Percentiles rank a stretch among this genome's conserved stretches.
Evolutionary conservation across 2,113 vertebrate species (phyloP).

Genomic region (Neomonachus schauinslandi): DNA sequence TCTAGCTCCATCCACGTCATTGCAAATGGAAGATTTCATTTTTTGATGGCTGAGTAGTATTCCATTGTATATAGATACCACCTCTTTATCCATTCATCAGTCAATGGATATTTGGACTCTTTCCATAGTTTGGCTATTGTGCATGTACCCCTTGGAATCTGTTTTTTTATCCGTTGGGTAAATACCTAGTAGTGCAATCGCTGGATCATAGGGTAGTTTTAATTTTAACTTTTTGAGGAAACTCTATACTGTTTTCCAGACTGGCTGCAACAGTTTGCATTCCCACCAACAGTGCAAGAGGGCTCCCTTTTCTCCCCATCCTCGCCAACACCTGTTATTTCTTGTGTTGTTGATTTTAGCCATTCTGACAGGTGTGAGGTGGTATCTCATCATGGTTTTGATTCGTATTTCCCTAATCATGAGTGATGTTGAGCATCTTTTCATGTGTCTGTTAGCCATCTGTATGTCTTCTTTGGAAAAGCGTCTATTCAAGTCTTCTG

Average conservation of each 20-base stretch:
- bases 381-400: neutral
- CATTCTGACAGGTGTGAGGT: neutral
- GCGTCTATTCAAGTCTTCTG: neutral
- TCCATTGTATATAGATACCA: neutral
- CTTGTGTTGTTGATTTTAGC: neutral
- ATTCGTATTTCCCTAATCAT: neutral
- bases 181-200: neutral
- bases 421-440: neutral
- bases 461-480: neutral
- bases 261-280: neutral
- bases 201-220: neutral
- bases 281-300: neutral
- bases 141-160: neutral
- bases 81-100: neutral
- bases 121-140: neutral
- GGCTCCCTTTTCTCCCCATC: neutral
- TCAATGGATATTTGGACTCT: neutral
- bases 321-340: neutral
- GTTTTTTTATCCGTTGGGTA: neutral
- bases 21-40: neutral
- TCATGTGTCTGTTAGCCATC: neutral
- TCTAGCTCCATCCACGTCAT: neutral
- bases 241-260: neutral
- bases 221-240: neutral
- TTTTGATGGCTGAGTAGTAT: neutral